phyloP scores from a whole-genome alignment of 2,797 vertebrate species.

The Myotis vivesi region DNA sequence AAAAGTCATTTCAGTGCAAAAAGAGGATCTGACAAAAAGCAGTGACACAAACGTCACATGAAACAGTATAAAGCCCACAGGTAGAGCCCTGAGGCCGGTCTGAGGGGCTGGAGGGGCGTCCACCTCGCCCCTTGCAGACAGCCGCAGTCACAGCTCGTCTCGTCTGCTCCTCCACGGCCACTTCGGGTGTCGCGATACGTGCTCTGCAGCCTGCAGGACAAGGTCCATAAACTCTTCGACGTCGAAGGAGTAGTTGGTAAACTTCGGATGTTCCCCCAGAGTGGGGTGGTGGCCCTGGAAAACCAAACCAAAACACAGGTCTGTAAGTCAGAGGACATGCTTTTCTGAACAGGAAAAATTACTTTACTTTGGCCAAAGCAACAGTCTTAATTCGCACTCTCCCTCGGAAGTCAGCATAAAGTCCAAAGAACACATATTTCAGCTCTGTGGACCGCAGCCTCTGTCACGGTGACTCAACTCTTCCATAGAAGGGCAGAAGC shows the following conservation, averaged over 20 bases:
- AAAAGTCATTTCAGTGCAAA: constrained; percentile 74
- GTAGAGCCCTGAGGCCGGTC: neutral
- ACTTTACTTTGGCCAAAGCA: neutral
- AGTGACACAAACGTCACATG: constrained; percentile 49
- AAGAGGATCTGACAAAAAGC: constrained; percentile 64
- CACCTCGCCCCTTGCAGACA: no score
- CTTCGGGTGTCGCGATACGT: constrained; percentile 89
- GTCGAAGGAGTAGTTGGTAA: constrained; percentile 97
- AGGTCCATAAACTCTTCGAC: constrained; percentile 94
- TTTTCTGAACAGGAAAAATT: neutral
- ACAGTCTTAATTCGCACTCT: neutral
- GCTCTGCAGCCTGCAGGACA: constrained; percentile 90
- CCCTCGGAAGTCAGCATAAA: neutral
- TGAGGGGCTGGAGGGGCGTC: no score
- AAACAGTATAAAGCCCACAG: constrained; percentile 49
- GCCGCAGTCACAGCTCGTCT: constrained; percentile 88
- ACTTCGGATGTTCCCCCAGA: constrained; percentile 96
- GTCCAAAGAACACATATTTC: neutral
- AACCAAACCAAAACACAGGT: constrained; percentile 66
- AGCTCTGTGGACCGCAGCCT: neutral
- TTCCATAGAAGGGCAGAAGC: neutral
- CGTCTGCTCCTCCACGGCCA: constrained; percentile 86
- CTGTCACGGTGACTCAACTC: neutral
- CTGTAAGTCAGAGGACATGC: neutral
- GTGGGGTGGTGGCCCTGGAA: constrained; percentile 96